These are phyloP conservation scores for Platichthys flesus DNA, from an alignment of 2,113 vertebrate species.

Conservation along the genomic window DNA sequence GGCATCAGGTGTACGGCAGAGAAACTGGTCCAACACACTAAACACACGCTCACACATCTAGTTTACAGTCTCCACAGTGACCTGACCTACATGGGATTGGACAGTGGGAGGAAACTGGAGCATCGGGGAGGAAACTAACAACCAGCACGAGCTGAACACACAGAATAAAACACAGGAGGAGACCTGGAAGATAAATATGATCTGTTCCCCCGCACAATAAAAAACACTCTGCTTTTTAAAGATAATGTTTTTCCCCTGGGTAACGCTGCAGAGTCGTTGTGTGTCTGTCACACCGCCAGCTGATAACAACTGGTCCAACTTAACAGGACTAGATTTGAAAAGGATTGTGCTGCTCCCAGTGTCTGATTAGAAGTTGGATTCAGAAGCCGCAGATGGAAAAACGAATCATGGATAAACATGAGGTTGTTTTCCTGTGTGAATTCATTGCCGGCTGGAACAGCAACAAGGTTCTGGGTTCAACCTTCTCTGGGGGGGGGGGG, in stretches of 20 bases:
- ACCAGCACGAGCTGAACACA: not conserved
- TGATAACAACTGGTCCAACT: not conserved
- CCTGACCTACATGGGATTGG: slow-evolving; percentile 36
- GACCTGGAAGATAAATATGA: no score
- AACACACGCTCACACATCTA: slow-evolving; percentile 6
- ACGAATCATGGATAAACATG: no score
- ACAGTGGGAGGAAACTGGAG: slow-evolving; percentile 28
- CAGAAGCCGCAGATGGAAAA: not conserved
- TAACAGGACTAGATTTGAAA: not conserved
- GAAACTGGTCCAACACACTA: not conserved
- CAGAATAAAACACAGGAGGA: not conserved
- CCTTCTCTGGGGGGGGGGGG: no score
- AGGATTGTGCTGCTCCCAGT: not conserved
- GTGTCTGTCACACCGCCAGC: no score
- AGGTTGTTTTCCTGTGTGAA: no score
- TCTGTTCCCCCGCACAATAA: no score
- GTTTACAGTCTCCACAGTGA: slow-evolving; percentile 31
- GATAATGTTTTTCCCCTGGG: no score
- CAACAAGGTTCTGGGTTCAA: no score
- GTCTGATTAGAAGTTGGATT: not conserved
- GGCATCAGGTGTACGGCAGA: not conserved
- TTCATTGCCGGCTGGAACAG: no score
- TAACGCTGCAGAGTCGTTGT: no score
- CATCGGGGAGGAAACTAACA: not conserved
- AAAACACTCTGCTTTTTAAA: no score